phyloP scores from a whole-genome alignment of 2,797 vertebrate genomes.

The Poeciliopsis gracilis region DNA sequence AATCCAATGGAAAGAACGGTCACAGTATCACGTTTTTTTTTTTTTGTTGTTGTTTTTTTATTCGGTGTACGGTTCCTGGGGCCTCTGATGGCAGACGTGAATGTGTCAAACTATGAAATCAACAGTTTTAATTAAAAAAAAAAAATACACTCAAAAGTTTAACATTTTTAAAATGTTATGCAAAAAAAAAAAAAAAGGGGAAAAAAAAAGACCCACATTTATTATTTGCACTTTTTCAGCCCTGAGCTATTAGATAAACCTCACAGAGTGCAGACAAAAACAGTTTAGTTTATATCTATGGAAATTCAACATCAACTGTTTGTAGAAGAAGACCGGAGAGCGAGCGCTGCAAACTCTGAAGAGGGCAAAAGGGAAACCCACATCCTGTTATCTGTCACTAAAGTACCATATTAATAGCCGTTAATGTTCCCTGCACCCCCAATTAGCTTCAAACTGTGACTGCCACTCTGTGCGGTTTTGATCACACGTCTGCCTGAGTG shows the following conservation, averaged over 20 bases:
- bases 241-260: not conserved
- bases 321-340: conserved; percentile 25
- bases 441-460: conserved; percentile 46
- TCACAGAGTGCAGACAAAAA: conserved; percentile 34
- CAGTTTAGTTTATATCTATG: conserved; percentile 42
- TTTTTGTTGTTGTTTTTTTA: conserved; percentile 29
- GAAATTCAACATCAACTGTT: conserved; percentile 34
- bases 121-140: not conserved
- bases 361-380: conserved; percentile 28
- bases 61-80: conserved; percentile 54
- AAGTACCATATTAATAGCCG: conserved; percentile 45
- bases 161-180: too few species aligned
- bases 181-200: not conserved
- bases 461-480: conserved; percentile 40
- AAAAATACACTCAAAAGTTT: not conserved
- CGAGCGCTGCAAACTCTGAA: conserved; percentile 35
- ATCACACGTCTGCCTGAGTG: conserved; percentile 52
- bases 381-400: conserved; percentile 51
- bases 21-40: conserved; percentile 63
- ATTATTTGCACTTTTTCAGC: not conserved
- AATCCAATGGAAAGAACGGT: conserved; percentile 70
- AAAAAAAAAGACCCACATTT: not conserved
- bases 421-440: conserved; percentile 51
- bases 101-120: conserved; percentile 14
- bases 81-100: not conserved